Evolutionary conservation across 2,797 vertebrate genomes (phyloP), one percentile per base, ranked within the genome.

Genomic region (Psittacula derbiana): DNA sequence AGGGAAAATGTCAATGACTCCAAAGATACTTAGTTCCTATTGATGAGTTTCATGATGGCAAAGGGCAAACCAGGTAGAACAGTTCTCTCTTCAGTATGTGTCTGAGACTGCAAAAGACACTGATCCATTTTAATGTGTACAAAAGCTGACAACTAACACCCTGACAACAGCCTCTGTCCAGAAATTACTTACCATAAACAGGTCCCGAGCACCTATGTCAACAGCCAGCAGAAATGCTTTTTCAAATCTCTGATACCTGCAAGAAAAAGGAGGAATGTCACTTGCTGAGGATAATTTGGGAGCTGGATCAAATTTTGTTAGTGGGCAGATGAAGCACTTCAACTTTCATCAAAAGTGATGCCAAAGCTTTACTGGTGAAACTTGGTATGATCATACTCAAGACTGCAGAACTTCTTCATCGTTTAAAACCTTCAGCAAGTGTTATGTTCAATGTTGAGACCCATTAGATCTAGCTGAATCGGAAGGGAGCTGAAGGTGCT

Each of bases 201-300:
- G 98, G 97, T 99, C 99, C 92, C 98, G 98, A 81, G 98, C 98
- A 73, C 98, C 98, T 9, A 99, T 98, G 97, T 99, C 99, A 69
- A 99, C 97, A 46, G 99, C 99, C 17, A 99, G 98, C 70, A 99
- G 98, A 97, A 99, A 99, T 4, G 99, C 99, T 97, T 99, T 99
- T 97, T 99, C 99, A 92, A 99, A 99, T 80, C 99, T 98, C 95
- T 99, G 98, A 95, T 99, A 98, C 92, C 99, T 98, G 91, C 64
- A 97, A 96, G 74, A 66, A 81, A 95, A 85, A 79, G 46, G 36
- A 93, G 91, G 93, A 8, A 16, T 2, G 3, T 95, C 0, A 5
- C 16, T 79, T 62, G 46, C 16, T 66, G 65, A 87, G 28, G 46
- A 33, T 24, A 52, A 52, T 17, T 25, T 31, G 70, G 73, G 49